Conservation (phyloP, 2,888 invertebrate species). For the Microctonus aethiopoides region DNA sequence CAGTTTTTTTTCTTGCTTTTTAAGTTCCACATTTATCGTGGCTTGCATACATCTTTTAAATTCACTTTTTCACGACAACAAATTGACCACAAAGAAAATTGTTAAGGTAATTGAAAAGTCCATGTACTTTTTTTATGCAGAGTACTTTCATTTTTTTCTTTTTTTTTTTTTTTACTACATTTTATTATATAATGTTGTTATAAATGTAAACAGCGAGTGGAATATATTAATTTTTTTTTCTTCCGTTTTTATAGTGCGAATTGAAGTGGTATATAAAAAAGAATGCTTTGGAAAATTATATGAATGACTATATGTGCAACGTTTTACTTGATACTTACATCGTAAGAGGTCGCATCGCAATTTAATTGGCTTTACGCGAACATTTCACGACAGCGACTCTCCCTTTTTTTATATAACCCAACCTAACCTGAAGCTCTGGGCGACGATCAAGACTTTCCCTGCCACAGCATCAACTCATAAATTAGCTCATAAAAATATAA, state of each 20-base stretch:
- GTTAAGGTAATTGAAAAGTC: background rate
- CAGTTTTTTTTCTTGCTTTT: background rate
- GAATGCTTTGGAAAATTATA: background rate
- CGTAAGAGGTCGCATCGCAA: background rate
- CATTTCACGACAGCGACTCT: background rate
- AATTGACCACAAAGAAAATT: background rate
- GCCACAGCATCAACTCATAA: background rate
- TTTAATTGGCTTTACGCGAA: background rate
- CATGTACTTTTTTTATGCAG: too few relatives aligned
- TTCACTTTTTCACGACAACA: background rate
- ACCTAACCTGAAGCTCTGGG: background rate
- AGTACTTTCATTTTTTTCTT: background rate
- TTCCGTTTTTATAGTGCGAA: background rate
- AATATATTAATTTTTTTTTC: background rate
- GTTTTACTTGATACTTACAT: background rate
- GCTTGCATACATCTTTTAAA: background rate
- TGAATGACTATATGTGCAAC: background rate
- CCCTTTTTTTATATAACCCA: background rate
- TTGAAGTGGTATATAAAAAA: background rate
- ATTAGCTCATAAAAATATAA: background rate
- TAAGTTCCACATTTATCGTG: slow-evolving; percentile 26
- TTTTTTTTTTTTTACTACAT: background rate
- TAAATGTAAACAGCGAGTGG: background rate
- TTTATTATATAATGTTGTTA: background rate
- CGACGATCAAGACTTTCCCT: background rate